Percentiles rank a stretch among this genome's conserved stretches.
Conservation (phyloP, 1,140 invertebrate species). For the Drosophila littoralis region DNA sequence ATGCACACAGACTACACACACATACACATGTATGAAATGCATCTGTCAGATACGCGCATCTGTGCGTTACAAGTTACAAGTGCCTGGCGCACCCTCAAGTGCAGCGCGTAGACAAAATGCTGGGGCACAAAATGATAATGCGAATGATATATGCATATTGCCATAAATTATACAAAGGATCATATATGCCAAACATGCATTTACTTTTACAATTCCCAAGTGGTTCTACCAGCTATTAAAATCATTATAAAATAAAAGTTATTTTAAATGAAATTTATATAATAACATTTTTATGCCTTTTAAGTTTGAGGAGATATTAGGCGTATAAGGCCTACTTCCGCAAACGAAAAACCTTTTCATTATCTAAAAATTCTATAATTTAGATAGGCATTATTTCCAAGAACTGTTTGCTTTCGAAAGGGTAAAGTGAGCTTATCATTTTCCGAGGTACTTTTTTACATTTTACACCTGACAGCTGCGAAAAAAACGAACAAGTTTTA, state of each 20-base stretch:
- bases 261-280: too few species aligned
- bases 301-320: background rate
- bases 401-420: background rate
- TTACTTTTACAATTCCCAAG: background rate
- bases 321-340: background rate
- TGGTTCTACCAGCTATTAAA: background rate
- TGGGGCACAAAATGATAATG: background rate
- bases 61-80: constrained; percentile 41
- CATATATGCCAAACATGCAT: too few species aligned
- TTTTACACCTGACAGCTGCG: constrained; percentile 24
- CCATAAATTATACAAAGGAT: too few species aligned
- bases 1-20: constrained; percentile 13
- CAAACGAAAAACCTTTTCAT: background rate
- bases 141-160: background rate
- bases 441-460: constrained; percentile 4
- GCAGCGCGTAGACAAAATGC: background rate
- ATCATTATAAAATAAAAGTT: background rate
- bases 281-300: too few species aligned
- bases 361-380: background rate
- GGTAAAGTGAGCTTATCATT: constrained; percentile 18
- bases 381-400: constrained; percentile 9
- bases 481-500: constrained; percentile 9
- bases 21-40: constrained; percentile 33
- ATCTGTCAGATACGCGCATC: constrained; percentile 52
- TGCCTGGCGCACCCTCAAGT: constrained; percentile 30